Conservation (phyloP, 2,888 invertebrate genomes). For the Mesorhabditis belari region DNA sequence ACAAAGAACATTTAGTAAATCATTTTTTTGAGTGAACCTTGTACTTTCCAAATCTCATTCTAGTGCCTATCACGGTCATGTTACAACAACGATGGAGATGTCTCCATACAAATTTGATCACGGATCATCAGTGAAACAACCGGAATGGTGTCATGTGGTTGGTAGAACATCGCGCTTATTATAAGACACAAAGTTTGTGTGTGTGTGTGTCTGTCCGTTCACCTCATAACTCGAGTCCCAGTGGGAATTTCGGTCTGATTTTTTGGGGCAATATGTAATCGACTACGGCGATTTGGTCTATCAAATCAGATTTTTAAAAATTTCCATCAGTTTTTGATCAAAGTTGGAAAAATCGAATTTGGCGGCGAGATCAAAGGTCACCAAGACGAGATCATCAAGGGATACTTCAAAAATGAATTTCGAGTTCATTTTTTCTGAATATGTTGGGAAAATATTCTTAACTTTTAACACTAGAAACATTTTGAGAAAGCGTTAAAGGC, state of each 20-base stretch:
- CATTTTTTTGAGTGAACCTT: background rate
- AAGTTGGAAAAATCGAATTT: too few species aligned
- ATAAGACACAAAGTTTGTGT: background rate
- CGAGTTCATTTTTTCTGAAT: too few species aligned
- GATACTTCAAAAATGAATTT: too few species aligned
- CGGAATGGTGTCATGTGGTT: constrained; percentile 58
- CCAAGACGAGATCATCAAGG: too few species aligned
- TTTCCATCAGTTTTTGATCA: too few species aligned
- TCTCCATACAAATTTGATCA: constrained; percentile 96
- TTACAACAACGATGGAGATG: constrained; percentile 88
- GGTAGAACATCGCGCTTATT: constrained; percentile 23
- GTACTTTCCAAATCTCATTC: constrained; percentile 30
- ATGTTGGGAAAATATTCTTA: too few species aligned
- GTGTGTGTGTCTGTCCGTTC: background rate
- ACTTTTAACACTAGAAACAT: too few species aligned
- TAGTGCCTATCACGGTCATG: constrained; percentile 98
- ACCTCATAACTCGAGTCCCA: too few species aligned
- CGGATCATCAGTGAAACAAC: constrained; percentile 70
- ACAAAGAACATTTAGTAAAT: background rate
- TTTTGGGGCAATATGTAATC: too few species aligned
- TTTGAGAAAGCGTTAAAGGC: too few species aligned
- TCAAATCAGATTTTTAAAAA: background rate
- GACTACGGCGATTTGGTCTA: background rate
- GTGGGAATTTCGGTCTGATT: too few species aligned
- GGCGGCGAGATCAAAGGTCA: too few species aligned